Conservation (phyloP, 2,113 vertebrate genomes). For the Ursus arctos region DNA sequence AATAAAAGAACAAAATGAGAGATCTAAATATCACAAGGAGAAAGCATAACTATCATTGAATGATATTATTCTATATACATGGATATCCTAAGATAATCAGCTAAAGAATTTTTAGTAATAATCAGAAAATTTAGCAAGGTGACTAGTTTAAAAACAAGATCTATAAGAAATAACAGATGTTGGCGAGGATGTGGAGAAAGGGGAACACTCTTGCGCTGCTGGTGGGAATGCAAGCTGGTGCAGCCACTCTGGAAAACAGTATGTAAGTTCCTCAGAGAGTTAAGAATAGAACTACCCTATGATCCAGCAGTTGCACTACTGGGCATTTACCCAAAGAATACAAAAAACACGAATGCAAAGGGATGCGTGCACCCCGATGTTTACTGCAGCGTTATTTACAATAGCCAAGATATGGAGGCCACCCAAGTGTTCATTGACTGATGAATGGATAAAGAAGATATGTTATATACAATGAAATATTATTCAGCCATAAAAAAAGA, state of each 20-base stretch:
- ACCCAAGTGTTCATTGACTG: not conserved
- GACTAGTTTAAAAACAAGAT: constrained; percentile 47
- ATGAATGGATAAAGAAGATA: not conserved
- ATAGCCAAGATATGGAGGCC: not conserved
- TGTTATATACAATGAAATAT: not conserved
- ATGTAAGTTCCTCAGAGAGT: not conserved
- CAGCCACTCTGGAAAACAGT: not conserved
- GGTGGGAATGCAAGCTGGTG: not conserved
- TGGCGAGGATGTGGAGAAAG: not conserved
- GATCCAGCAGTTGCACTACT: not conserved
- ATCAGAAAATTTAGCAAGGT: constrained; percentile 33
- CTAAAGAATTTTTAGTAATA: not conserved
- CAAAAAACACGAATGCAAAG: not conserved
- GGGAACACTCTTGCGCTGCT: not conserved
- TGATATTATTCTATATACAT: not conserved
- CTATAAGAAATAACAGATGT: not conserved
- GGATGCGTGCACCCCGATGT: not conserved
- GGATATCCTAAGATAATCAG: not conserved
- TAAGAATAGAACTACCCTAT: not conserved
- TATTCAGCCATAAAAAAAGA: not conserved
- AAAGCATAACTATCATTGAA: not conserved
- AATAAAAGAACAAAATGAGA: constrained; percentile 1
- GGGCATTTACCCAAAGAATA: not conserved
- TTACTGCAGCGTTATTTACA: not conserved
- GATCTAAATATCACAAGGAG: not conserved